These are phyloP conservation scores for Phoenicopterus ruber DNA, from an alignment of 2,113 vertebrate species.

Conservation along the genomic window DNA sequence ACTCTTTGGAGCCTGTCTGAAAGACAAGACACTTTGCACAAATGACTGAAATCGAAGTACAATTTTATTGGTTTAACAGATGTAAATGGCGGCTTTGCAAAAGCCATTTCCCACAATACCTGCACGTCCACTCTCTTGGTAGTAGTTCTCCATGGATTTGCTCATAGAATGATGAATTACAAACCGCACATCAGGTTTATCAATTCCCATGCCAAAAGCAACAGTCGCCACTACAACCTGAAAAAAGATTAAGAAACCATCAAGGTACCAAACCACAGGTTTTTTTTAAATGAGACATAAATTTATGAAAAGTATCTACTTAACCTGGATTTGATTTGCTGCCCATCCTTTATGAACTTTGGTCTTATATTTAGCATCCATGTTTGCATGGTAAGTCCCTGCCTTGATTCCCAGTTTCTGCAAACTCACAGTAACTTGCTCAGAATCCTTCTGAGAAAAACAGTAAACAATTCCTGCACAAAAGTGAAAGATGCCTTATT, in stretches of 20 bases:
- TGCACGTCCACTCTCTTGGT: slow-evolving; percentile 97
- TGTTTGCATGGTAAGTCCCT: slow-evolving; percentile 88
- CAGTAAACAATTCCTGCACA: slow-evolving; percentile 92
- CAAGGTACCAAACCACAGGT: neutral
- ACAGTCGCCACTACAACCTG: slow-evolving; percentile 97
- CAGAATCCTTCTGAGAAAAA: slow-evolving; percentile 96
- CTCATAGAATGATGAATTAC: slow-evolving; percentile 97
- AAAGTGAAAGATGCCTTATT: neutral
- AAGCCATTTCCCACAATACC: slow-evolving; percentile 70
- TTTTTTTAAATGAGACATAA: neutral
- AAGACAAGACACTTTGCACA: neutral
- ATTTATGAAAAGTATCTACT: neutral
- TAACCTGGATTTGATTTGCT: slow-evolving; percentile 87
- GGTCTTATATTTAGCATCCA: slow-evolving; percentile 86
- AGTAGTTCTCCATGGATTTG: slow-evolving; percentile 98
- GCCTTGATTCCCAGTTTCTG: slow-evolving; percentile 83
- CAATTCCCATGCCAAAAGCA: slow-evolving; percentile 98
- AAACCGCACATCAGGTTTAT: slow-evolving; percentile 93
- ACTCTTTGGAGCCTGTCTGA: neutral
- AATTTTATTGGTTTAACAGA: neutral
- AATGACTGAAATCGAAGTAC: neutral
- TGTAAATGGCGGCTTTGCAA: neutral
- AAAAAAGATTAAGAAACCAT: neutral
- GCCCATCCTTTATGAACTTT: slow-evolving; percentile 89
- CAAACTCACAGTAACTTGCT: slow-evolving; percentile 82